Percentiles rank a stretch among this genome's conserved stretches.
phyloP scores from a whole-genome alignment of 2,888 invertebrate genomes.

The Ryuthela nishihirai region DNA sequence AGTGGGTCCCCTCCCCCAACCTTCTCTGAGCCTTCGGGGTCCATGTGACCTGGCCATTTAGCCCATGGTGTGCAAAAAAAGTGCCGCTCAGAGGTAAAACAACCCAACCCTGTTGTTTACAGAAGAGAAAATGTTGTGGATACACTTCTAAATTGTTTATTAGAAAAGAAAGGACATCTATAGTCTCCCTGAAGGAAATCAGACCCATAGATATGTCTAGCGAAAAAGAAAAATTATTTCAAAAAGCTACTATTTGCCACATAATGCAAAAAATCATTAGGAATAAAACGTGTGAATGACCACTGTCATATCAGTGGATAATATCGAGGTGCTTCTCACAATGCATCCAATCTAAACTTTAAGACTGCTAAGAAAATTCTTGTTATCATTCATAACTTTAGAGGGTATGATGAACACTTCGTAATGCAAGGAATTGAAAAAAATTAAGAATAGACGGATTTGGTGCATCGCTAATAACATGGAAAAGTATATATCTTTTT shows the following conservation, averaged over 20 bases:
- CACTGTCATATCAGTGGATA: neutral
- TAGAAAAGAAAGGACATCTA: neutral
- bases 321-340: neutral
- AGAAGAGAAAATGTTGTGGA: neutral
- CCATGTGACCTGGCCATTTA: too few relatives aligned
- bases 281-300: neutral
- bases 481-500: neutral
- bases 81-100: too few relatives aligned
- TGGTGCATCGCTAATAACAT: neutral
- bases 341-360: neutral
- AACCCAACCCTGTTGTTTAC: too few relatives aligned
- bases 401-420: neutral
- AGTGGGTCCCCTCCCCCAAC: too few relatives aligned
- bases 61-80: too few relatives aligned
- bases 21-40: too few relatives aligned
- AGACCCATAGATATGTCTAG: neutral
- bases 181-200: too few relatives aligned
- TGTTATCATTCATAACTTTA: conserved; percentile 1
- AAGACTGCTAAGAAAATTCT: neutral
- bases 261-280: conserved; percentile 1
- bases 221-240: neutral
- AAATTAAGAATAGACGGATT: neutral
- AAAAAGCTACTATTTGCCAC: neutral
- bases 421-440: neutral
- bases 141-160: neutral